Evolutionary conservation across 2,888 invertebrate species (phyloP).

Genomic region (Drosophila tripunctata): DNA sequence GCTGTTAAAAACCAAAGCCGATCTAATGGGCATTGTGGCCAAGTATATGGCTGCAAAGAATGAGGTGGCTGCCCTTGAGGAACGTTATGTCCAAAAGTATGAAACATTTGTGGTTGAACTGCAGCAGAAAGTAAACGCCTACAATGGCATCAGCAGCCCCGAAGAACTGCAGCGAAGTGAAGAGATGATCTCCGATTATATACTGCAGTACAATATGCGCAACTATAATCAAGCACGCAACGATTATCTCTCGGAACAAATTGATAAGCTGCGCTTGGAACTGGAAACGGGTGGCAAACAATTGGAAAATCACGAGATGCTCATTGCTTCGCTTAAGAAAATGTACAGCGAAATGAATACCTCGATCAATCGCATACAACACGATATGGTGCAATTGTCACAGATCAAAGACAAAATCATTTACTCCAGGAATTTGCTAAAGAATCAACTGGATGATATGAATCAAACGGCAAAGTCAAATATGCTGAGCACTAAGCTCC

Average conservation of each 20-base stretch:
- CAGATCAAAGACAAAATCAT: conserved; percentile 83
- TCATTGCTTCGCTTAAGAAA: conserved; percentile 79
- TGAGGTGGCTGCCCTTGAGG: conserved; percentile 67
- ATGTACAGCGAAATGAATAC: conserved; percentile 78
- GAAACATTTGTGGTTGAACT: conserved; percentile 74
- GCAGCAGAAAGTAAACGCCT: conserved; percentile 75
- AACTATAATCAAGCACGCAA: conserved; percentile 76
- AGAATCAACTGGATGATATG: conserved; percentile 76
- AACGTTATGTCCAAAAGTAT: conserved; percentile 72
- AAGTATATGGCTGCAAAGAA: conserved; percentile 70
- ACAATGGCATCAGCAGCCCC: conserved; percentile 61
- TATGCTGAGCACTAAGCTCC: conserved; percentile 72
- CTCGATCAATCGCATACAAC: conserved; percentile 80
- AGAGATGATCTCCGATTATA: conserved; percentile 79
- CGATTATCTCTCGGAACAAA: conserved; percentile 78
- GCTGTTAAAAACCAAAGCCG: conserved; percentile 77
- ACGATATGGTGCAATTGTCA: conserved; percentile 80
- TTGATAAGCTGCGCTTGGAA: conserved; percentile 72
- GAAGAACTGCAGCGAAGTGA: conserved; percentile 70
- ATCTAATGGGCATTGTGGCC: conserved; percentile 74
- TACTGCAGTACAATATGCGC: conserved; percentile 79
- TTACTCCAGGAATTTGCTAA: conserved; percentile 79
- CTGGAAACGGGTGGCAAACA: conserved; percentile 66
- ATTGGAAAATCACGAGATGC: conserved; percentile 79
- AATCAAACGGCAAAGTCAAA: conserved; percentile 66